phyloP scores from a whole-genome alignment of 2,797 vertebrate genomes.

The Sebastolobus altivelis region DNA sequence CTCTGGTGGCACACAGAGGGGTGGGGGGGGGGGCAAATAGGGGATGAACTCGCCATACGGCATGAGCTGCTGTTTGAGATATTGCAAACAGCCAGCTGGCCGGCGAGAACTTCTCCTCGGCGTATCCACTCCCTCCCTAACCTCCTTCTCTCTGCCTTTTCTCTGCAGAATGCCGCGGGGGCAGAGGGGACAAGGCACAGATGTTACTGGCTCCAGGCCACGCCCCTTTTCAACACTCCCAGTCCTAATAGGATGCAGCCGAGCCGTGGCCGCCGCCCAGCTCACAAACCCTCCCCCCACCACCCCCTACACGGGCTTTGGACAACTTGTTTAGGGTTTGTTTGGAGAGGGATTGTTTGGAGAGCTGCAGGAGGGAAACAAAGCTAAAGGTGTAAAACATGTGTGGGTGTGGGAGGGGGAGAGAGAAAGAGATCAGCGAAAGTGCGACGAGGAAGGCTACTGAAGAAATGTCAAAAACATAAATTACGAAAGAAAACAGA shows the following conservation, averaged over 20 bases:
- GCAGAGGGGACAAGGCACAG: slow-evolving; percentile 81
- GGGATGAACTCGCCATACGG: slow-evolving; percentile 38
- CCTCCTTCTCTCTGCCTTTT: slow-evolving; percentile 70
- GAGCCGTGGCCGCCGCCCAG: slow-evolving; percentile 73
- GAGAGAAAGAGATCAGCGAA: not conserved
- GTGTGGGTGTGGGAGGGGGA: slow-evolving; percentile 2
- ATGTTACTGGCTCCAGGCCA: slow-evolving; percentile 82
- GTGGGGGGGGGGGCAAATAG: slow-evolving; percentile 19
- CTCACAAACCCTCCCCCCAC: slow-evolving; percentile 34
- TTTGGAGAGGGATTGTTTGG: slow-evolving; percentile 68
- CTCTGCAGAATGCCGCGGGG: slow-evolving; percentile 76
- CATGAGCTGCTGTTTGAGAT: slow-evolving; percentile 47
- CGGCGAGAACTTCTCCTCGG: slow-evolving; percentile 59
- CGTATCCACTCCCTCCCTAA: slow-evolving; percentile 62
- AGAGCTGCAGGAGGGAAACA: slow-evolving; percentile 63
- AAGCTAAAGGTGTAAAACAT: slow-evolving; percentile 53
- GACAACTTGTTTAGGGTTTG: slow-evolving; percentile 70
- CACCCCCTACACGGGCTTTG: slow-evolving; percentile 23
- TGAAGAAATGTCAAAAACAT: slow-evolving; percentile 14
- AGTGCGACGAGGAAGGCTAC: not conserved
- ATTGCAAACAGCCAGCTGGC: slow-evolving; percentile 67
- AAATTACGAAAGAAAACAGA: not conserved
- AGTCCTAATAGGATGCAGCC: slow-evolving; percentile 81
- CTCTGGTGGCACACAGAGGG: slow-evolving; percentile 4
- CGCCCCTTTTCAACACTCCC: slow-evolving; percentile 85